Percentiles rank a stretch among this genome's conserved stretches.
Conservation (phyloP, 1,140 invertebrate species). For the Teleopsis dalmanni region DNA sequence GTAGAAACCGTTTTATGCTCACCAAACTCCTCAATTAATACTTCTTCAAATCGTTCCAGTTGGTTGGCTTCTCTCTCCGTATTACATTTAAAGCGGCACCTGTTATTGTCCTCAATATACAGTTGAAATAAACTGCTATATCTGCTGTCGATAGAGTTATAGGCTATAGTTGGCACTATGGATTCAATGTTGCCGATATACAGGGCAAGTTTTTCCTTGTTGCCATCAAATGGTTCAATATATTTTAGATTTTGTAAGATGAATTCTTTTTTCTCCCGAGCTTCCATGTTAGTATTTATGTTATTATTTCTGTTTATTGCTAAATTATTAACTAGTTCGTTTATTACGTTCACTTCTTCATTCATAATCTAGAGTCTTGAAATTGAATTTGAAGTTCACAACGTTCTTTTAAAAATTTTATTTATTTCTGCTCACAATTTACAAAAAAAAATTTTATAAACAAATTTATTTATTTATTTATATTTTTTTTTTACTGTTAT, state of each 20-base stretch:
- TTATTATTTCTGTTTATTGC: conserved; percentile 4
- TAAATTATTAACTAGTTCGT: too few relatives aligned
- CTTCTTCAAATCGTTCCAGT: background rate
- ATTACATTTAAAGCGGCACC: background rate
- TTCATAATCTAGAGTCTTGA: too few relatives aligned
- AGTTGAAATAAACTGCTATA: background rate
- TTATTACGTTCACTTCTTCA: too few relatives aligned
- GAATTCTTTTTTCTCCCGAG: background rate
- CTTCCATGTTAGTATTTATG: conserved; percentile 4
- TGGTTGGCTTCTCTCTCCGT: background rate
- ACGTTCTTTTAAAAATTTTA: too few relatives aligned
- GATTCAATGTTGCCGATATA: conserved; percentile 1
- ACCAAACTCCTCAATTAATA: conserved; percentile 10
- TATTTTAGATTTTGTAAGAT: conserved; percentile 1
- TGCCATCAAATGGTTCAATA: conserved; percentile 1
- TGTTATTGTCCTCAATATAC: background rate
- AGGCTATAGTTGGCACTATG: background rate
- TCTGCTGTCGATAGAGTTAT: background rate
- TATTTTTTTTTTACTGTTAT: too few relatives aligned
- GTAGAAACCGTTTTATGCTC: conserved; percentile 12
- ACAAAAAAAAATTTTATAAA: too few relatives aligned
- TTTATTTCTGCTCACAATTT: too few relatives aligned
- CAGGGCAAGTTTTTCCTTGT: background rate
- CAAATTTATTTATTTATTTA: too few relatives aligned
- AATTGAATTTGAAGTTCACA: too few relatives aligned